Evolutionary conservation across 2,797 vertebrate genomes (phyloP).

Genomic region (Xerus rutilus): DNA sequence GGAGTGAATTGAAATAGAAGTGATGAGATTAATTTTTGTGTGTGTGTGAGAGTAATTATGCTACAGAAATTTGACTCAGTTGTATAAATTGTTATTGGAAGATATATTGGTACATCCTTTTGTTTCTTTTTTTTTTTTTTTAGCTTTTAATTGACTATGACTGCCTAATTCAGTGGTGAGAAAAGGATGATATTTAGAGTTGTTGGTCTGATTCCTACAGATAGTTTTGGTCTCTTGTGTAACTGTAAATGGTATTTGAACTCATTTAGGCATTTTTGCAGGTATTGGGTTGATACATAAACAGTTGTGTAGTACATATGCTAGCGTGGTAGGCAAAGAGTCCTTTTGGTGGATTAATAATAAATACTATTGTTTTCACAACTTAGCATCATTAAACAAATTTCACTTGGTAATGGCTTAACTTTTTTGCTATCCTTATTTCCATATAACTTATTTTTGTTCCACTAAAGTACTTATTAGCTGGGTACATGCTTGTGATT

Average conservation of each 20-base stretch:
- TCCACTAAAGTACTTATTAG: neutral
- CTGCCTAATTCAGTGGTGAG: neutral
- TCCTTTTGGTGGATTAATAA: conserved; percentile 21
- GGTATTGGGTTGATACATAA: neutral
- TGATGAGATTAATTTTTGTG: neutral
- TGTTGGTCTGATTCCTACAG: neutral
- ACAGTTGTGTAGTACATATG: neutral
- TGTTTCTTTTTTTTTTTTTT: neutral
- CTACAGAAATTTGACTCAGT: neutral
- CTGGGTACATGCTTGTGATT: too few relatives aligned
- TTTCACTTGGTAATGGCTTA: conserved; percentile 10
- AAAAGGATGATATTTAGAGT: neutral
- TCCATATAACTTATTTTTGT: neutral
- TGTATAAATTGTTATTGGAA: conserved; percentile 20
- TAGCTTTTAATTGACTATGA: neutral
- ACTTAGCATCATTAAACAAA: neutral
- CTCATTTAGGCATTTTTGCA: conserved; percentile 3
- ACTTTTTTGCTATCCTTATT: conserved; percentile 48
- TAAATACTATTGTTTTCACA: conserved; percentile 39
- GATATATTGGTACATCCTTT: neutral
- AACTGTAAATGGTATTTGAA: conserved; percentile 5
- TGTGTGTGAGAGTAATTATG: conserved; percentile 31
- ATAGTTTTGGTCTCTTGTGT: conserved; percentile 35
- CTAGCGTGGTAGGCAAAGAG: neutral
- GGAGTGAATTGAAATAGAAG: conserved; percentile 54